Percentiles rank a stretch among this genome's conserved stretches.
phyloP scores from a whole-genome alignment of 2,113 vertebrate genomes.

The Epinephelus fuscoguttatus region DNA sequence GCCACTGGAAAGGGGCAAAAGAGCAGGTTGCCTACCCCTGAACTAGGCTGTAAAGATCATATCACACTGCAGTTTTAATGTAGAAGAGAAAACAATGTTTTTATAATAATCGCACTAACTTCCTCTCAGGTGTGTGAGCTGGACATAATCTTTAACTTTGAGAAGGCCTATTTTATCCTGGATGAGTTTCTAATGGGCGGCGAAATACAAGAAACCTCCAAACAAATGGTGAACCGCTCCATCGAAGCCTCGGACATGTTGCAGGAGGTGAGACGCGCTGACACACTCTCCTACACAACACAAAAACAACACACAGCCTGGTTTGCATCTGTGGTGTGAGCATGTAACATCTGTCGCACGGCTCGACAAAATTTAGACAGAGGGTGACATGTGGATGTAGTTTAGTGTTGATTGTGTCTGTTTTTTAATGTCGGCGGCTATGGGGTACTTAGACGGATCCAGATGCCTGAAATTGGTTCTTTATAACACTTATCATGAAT shows the following conservation, averaged over 20 bases:
- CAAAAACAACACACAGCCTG: slow-evolving; percentile 19
- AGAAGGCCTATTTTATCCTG: slow-evolving; percentile 99
- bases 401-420: background rate
- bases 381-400: background rate
- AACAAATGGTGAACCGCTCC: slow-evolving; percentile 90
- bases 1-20: too few species aligned
- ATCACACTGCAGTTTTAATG: background rate
- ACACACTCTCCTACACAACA: background rate
- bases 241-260: slow-evolving; percentile 97
- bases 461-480: slow-evolving; percentile 21
- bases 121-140: slow-evolving; percentile 94
- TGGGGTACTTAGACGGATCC: background rate
- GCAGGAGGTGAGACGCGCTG: slow-evolving; percentile 91
- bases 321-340: slow-evolving; percentile 37
- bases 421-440: background rate
- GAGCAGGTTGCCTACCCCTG: background rate
- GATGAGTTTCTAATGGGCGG: slow-evolving; percentile 98
- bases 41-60: background rate
- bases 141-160: slow-evolving; percentile 99
- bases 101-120: background rate
- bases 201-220: slow-evolving; percentile 98
- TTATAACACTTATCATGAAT: slow-evolving; percentile 16
- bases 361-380: slow-evolving; percentile 15
- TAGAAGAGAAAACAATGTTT: background rate
- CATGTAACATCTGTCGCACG: slow-evolving; percentile 47